These are phyloP conservation scores for Boulengeromyrus knoepffleri DNA, from an alignment of 2,113 vertebrate genomes.

Conservation along the genomic window DNA sequence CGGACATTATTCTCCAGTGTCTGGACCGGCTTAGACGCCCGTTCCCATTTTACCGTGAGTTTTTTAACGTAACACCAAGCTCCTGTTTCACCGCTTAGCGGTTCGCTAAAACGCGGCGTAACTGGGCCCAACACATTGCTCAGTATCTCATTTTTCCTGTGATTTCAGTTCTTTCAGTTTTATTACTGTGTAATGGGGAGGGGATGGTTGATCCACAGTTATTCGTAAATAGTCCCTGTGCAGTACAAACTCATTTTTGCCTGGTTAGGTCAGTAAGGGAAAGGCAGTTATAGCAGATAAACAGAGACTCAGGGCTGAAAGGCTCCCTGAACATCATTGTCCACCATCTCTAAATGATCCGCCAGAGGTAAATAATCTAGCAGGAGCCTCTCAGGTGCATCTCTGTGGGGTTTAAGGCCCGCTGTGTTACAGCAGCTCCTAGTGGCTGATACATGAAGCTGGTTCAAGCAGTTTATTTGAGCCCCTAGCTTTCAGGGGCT, in stretches of 20 bases:
- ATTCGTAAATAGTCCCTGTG: slow-evolving; percentile 6
- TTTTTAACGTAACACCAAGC: slow-evolving; percentile 63
- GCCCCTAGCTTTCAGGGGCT: background rate
- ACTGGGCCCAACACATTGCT: background rate
- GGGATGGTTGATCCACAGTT: background rate
- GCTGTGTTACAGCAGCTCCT: slow-evolving; percentile 27
- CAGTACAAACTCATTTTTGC: slow-evolving; percentile 39
- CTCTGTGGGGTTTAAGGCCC: slow-evolving; percentile 28
- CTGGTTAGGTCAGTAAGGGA: slow-evolving; percentile 34
- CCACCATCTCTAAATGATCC: slow-evolving; percentile 40
- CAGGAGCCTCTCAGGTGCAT: slow-evolving; percentile 34
- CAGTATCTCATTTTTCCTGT: background rate
- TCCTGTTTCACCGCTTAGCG: slow-evolving; percentile 19
- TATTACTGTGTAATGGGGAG: background rate
- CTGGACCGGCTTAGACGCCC: slow-evolving; percentile 58
- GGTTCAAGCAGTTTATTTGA: slow-evolving; percentile 7
- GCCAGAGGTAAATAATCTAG: slow-evolving; percentile 26
- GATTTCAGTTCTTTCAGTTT: background rate
- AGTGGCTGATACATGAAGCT: slow-evolving; percentile 29
- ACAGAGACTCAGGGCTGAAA: slow-evolving; percentile 34
- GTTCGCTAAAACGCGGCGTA: background rate
- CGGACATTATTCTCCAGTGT: slow-evolving; percentile 90
- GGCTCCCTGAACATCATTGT: slow-evolving; percentile 35
- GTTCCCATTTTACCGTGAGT: slow-evolving; percentile 73
- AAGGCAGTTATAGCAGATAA: slow-evolving; percentile 47